Conservation (phyloP, 2,797 vertebrate species). For the Enteromius radiatus region DNA sequence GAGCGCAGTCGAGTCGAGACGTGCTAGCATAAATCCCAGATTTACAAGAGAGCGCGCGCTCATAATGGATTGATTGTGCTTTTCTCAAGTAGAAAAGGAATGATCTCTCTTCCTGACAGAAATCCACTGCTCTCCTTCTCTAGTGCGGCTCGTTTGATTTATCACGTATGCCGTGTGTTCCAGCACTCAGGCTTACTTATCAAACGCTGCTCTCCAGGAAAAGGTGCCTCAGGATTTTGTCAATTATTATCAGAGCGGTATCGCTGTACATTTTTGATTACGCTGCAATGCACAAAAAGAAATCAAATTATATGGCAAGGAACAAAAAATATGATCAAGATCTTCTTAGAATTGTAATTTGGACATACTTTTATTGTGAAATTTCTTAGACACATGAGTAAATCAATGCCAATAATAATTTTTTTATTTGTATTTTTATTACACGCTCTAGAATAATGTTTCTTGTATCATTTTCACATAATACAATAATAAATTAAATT, state of each 20-base stretch:
- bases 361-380: not conserved
- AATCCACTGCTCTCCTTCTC: slow-evolving; percentile 55
- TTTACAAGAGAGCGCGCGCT: slow-evolving; percentile 60
- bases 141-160: slow-evolving; percentile 55
- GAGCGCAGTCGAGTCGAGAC: slow-evolving; percentile 51
- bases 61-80: slow-evolving; percentile 64
- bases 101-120: slow-evolving; percentile 60
- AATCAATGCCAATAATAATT: not conserved
- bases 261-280: slow-evolving; percentile 18
- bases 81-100: slow-evolving; percentile 61
- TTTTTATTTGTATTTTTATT: not conserved
- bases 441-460: not conserved
- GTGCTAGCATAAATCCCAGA: slow-evolving; percentile 59
- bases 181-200: slow-evolving; percentile 54
- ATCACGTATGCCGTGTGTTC: slow-evolving; percentile 54
- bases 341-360: too few species aligned
- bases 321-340: not conserved
- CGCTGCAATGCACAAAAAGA: not conserved
- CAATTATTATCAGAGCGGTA: slow-evolving; percentile 26
- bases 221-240: slow-evolving; percentile 44
- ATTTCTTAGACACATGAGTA: not conserved
- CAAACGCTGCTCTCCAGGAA: slow-evolving; percentile 48
- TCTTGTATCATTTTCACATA: not conserved
- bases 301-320: not conserved
- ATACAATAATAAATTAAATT: not conserved